Base-by-base conservation (phyloP, 2,797 vertebrate genomes). In the Acrocephalus scirpaceus region DNA sequence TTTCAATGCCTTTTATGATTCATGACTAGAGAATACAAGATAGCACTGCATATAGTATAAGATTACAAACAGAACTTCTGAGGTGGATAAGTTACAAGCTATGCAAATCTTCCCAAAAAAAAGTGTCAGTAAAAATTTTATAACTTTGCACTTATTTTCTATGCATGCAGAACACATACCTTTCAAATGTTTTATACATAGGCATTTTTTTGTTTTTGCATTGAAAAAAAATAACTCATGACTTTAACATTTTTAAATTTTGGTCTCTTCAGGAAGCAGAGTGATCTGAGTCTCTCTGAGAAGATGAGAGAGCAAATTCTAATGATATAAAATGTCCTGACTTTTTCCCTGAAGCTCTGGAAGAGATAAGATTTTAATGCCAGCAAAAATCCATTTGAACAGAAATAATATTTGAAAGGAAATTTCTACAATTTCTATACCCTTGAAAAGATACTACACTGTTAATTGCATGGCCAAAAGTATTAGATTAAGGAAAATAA, bases 1-100 rank as follows among this genome's bases (percentile, higher is more conserved):
- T 84, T 64, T 88, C 87, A 81, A 42, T 82, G 81, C 5, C 21
- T 87, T 89, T 87, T 86, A 80, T 74, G 81, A 82, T 77, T 87
- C 91, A 87, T 80, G 48, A 40, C 34, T 87, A 83, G 9, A 67
- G 61, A 91, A 74, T 13, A 67, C 25, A 71, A 74, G 53, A 89
- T 48, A 91, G 18, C 47, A 48, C 36, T 57, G 44, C 64, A 74
- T 83, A 74, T 16, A 78, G 69, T 56, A 93, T 75, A 90, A 82
- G 48, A 51, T 56, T 87, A 61, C 21, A 23, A 82, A 76, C 26
- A 72, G 57, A 84, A 81, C 14, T 71, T 85, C 79, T 67, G 17
- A 40, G 29, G 12, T 89, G 30, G 58, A 57, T 77, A 93, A 91
- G 15, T 17, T 65, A 77, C 32, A 53, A 83, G 9, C 25, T 69